Evolutionary conservation across 2,113 vertebrate genomes (phyloP).

Genomic region (Pteruthius melanotis): DNA sequence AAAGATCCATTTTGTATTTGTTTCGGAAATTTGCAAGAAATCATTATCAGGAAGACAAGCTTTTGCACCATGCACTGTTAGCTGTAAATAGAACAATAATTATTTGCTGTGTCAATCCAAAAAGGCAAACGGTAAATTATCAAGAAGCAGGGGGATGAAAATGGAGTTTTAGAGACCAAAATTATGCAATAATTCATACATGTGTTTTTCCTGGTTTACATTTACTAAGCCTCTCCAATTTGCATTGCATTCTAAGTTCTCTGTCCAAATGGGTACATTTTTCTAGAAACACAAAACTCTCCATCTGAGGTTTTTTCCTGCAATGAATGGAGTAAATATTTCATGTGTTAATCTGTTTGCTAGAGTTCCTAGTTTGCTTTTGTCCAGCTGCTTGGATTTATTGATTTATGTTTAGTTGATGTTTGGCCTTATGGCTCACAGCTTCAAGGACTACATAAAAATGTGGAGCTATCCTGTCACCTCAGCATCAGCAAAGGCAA

Average conservation of each 20-base stretch:
- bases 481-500: neutral
- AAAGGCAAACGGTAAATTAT: neutral
- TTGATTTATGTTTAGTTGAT: neutral
- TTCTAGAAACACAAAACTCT: neutral
- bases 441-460: neutral
- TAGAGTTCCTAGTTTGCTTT: neutral
- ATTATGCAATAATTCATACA: neutral
- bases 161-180: neutral
- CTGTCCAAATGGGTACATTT: neutral
- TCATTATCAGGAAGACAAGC: neutral
- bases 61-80: neutral
- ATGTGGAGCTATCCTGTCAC: accelerated
- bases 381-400: neutral
- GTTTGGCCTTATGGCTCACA: neutral
- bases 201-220: neutral
- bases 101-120: neutral
- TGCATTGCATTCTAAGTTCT: neutral
- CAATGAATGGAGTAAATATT: neutral
- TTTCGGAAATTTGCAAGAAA: neutral
- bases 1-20: neutral
- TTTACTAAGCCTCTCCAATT: neutral
- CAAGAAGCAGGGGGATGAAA: neutral
- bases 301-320: neutral
- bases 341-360: neutral
- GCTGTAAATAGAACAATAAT: neutral